Percentiles rank a stretch among this genome's conserved stretches.
These are phyloP conservation scores for Euleptes europaea DNA, from an alignment of 2,113 vertebrate genomes.

Conservation along the genomic window DNA sequence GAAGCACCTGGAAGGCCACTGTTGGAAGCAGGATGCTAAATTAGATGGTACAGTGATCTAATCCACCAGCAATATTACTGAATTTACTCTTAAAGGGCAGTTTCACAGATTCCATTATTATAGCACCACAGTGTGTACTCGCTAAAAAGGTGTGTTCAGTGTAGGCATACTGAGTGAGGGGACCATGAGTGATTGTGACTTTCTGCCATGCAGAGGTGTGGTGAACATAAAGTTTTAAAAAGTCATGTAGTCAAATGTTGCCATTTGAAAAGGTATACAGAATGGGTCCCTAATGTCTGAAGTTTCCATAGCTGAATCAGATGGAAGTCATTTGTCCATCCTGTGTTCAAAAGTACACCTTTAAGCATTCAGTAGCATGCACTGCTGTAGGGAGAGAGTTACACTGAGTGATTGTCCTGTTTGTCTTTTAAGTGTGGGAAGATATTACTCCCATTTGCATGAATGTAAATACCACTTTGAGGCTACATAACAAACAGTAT, in stretches of 20 bases:
- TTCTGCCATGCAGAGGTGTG: not conserved
- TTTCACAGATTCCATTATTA: not conserved
- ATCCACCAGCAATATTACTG: not conserved
- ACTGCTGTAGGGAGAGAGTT: not conserved
- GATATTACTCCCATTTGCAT: slow-evolving; percentile 18
- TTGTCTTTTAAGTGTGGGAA: slow-evolving; percentile 17
- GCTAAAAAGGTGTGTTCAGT: not conserved
- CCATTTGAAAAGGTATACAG: not conserved
- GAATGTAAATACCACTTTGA: slow-evolving; percentile 34
- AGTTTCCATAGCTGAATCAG: not conserved
- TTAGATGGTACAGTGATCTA: not conserved
- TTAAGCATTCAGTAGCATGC: not conserved
- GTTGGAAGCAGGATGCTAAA: no score
- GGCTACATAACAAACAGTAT: slow-evolving; percentile 23
- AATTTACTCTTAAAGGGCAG: not conserved
- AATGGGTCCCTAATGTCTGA: not conserved
- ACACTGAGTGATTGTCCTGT: not conserved
- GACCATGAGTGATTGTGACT: not conserved
- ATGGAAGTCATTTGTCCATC: not conserved
- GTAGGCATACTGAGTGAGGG: not conserved
- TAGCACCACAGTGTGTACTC: not conserved
- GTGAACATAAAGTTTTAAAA: not conserved
- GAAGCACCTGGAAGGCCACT: not conserved
- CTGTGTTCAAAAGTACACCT: not conserved
- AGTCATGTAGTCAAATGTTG: not conserved